Evolutionary conservation across 2,888 invertebrate species (phyloP), one percentile per base, ranked within the genome.

Genomic region (Cheilosia vernalis): DNA sequence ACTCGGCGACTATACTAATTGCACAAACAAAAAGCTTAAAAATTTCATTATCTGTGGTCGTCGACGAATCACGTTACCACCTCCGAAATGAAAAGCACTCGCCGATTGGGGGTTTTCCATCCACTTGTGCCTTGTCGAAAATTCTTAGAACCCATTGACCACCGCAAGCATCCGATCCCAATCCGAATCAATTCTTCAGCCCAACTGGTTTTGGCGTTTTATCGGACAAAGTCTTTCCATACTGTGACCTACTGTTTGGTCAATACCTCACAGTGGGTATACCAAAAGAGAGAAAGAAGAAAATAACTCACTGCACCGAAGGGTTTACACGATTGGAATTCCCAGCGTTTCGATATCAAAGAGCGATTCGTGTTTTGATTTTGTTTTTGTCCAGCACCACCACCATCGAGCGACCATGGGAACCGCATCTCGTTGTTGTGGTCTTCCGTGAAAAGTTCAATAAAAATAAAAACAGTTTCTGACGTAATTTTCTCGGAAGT

Each of bases 401-500:
- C n/a, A 42, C 2, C 42, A n/a, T 1, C 37, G n/a, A 24, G 6
- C 49, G 69, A 33, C 37, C 58, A 72, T 72, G 72, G 51, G 40
- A 60, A 40, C 42, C 17, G 4, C 37, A 27, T 66, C 56, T 21
- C 30, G 15, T n/a, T 21, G 40, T 40, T 67, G 19, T 72, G 24
- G 53, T 66, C 66, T 72, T 73, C 55, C 55, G 47, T 67, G 61
- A 73, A 79, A 78, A 67, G 44, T 24, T 55, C 4, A 15, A 6
- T 9, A 53, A 63, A 70, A 47, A 42, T 21, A 64, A 49, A 40
- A 56, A 66, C 37, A 10, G 47, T 24, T 27, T 55, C 64, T 66
- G 80, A 80, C 74, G 69, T 74, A 80, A 80, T 80, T 80, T 84
- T 70, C 84, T 80, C 60, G 60, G 80, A 84, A 79, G 47, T 74